These are phyloP conservation scores for Thymelicus sylvestris DNA, from an alignment of 2,888 invertebrate genomes.

Conservation along the genomic window DNA sequence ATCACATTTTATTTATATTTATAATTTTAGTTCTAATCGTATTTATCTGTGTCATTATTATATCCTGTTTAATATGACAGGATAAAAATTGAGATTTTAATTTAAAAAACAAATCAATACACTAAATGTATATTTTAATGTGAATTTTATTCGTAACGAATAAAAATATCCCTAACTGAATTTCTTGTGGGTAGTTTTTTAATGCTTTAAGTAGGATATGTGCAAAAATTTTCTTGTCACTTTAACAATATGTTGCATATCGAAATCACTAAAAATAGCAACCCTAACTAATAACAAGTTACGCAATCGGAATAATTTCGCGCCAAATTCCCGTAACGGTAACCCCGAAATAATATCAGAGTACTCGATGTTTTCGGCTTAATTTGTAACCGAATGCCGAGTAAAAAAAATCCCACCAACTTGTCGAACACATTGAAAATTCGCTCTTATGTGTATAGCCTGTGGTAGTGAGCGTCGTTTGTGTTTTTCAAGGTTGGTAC, in stretches of 20 bases:
- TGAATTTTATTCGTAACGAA: too few relatives aligned
- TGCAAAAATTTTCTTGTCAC: too few relatives aligned
- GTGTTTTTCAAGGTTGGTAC: slow-evolving; percentile 44
- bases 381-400: slow-evolving; percentile 70
- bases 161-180: too few relatives aligned
- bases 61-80: too few relatives aligned
- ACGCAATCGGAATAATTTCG: slow-evolving; percentile 15
- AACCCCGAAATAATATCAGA: slow-evolving; percentile 61
- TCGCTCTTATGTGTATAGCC: slow-evolving; percentile 36
- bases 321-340: slow-evolving; percentile 56
- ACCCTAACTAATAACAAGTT: background rate
- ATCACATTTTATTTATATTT: background rate
- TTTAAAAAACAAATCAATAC: too few relatives aligned
- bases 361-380: slow-evolving; percentile 58
- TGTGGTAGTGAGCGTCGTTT: slow-evolving; percentile 39
- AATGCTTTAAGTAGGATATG: too few relatives aligned
- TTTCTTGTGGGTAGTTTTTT: too few relatives aligned
- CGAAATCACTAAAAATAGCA: too few relatives aligned
- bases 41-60: background rate
- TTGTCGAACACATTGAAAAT: slow-evolving; percentile 38
- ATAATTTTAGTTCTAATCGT: background rate
- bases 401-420: slow-evolving; percentile 56
- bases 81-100: too few relatives aligned
- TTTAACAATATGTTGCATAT: too few relatives aligned
- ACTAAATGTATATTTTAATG: too few relatives aligned